phyloP scores from a whole-genome alignment of 2,888 invertebrate species.

The Matsumyia berberina region DNA sequence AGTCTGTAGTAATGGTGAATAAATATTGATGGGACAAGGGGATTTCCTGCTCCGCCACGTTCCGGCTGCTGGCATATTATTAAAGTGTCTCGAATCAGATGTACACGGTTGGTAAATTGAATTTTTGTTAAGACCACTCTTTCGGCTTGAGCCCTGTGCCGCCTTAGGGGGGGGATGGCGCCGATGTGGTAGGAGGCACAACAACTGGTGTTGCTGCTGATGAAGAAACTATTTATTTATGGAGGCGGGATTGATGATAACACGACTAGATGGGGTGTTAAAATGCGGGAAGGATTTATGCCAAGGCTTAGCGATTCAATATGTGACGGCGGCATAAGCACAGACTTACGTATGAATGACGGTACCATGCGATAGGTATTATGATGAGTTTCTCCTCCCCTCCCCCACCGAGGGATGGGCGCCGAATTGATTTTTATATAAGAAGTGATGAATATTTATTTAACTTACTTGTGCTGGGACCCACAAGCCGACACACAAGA shows the following conservation, averaged over 20 bases:
- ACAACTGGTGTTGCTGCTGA: conserved; percentile 38
- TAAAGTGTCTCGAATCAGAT: conserved; percentile 58
- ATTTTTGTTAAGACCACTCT: conserved; percentile 38
- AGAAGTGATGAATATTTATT: conserved; percentile 23
- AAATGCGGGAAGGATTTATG: conserved; percentile 34
- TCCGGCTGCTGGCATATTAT: conserved; percentile 35
- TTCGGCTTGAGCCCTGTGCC: neutral
- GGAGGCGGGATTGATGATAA: conserved; percentile 56
- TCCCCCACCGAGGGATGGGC: no score
- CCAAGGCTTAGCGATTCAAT: conserved; percentile 9
- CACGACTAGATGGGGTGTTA: conserved; percentile 40
- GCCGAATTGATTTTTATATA: conserved; percentile 1
- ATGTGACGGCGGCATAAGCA: neutral
- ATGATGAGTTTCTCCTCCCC: no score
- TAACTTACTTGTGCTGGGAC: neutral
- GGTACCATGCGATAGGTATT: neutral
- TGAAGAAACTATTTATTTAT: conserved; percentile 70
- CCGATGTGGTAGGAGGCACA: neutral
- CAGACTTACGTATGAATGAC: neutral
- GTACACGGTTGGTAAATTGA: conserved; percentile 63
- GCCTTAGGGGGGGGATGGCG: neutral
- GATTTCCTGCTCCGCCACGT: conserved; percentile 15
- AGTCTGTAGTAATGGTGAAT: conserved; percentile 55
- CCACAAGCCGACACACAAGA: neutral
- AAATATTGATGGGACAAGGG: conserved; percentile 65